Evolutionary conservation across 2,888 invertebrate genomes (phyloP).

Genomic region (Netelia virgata): DNA sequence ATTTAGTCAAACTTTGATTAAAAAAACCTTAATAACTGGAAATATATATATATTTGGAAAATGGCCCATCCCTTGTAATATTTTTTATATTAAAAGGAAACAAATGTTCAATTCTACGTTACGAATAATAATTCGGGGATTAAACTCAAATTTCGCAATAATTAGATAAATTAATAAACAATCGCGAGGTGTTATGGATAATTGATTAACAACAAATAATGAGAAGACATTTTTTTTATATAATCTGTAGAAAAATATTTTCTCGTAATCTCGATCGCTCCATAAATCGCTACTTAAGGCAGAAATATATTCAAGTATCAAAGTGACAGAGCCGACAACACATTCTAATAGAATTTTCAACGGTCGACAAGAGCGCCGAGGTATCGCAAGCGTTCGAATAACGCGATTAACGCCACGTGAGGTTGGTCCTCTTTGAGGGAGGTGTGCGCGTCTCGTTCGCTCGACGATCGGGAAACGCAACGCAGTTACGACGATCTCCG

Average conservation of each 20-base stretch:
- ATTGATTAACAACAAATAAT: no score
- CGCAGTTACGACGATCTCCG: conserved; percentile 73
- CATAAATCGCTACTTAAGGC: conserved; percentile 3
- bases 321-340: conserved; percentile 4
- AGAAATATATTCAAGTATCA: not conserved
- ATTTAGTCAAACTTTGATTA: no score
- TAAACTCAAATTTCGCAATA: no score
- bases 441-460: conserved; percentile 73
- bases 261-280: not conserved
- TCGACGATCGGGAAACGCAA: conserved; percentile 70
- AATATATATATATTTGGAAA: no score
- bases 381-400: conserved; percentile 67
- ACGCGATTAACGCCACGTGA: conserved; percentile 79
- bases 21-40: no score
- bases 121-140: no score
- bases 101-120: no score
- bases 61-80: no score
- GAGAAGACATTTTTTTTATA: no score
- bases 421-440: conserved; percentile 80
- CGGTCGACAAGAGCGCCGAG: conserved; percentile 53
- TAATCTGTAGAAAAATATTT: not conserved
- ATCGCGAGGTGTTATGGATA: no score
- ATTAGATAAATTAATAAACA: no score
- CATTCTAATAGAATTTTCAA: conserved; percentile 73
- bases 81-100: no score